Evolutionary conservation across 2,888 invertebrate species (phyloP).

Genomic region (Petrolisthes manimaculis): DNA sequence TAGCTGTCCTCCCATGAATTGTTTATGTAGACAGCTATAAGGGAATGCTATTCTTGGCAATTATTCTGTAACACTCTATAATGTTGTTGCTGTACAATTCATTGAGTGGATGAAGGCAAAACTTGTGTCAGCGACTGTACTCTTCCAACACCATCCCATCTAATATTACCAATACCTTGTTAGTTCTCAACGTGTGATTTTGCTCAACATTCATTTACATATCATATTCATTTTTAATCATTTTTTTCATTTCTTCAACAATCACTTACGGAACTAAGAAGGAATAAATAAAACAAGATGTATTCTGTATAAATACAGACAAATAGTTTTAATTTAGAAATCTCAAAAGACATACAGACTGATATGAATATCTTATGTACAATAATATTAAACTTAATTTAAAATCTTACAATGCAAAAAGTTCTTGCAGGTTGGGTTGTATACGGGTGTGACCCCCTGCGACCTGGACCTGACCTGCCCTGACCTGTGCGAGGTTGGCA

Average conservation of each 20-base stretch:
- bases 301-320: slow-evolving; percentile 66
- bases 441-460: slow-evolving; percentile 21
- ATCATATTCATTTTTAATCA: neutral
- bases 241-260: neutral
- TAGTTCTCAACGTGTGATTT: too few relatives aligned
- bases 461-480: neutral
- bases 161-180: too few relatives aligned
- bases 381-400: slow-evolving; percentile 64
- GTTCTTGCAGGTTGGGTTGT: slow-evolving; percentile 56
- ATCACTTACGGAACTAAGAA: neutral
- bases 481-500: neutral
- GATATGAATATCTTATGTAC: slow-evolving; percentile 66
- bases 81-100: too few relatives aligned
- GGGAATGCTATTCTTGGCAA: too few relatives aligned
- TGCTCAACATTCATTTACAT: neutral
- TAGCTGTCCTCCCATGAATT: too few relatives aligned
- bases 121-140: too few relatives aligned
- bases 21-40: too few relatives aligned
- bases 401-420: slow-evolving; percentile 63
- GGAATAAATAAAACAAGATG: slow-evolving; percentile 46
- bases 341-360: slow-evolving; percentile 66
- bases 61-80: too few relatives aligned
- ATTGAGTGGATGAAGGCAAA: too few relatives aligned
- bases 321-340: slow-evolving; percentile 66
- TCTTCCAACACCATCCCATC: too few relatives aligned